Base-by-base conservation (phyloP, 2,113 vertebrate genomes). In the Myrmecobius fasciatus region DNA sequence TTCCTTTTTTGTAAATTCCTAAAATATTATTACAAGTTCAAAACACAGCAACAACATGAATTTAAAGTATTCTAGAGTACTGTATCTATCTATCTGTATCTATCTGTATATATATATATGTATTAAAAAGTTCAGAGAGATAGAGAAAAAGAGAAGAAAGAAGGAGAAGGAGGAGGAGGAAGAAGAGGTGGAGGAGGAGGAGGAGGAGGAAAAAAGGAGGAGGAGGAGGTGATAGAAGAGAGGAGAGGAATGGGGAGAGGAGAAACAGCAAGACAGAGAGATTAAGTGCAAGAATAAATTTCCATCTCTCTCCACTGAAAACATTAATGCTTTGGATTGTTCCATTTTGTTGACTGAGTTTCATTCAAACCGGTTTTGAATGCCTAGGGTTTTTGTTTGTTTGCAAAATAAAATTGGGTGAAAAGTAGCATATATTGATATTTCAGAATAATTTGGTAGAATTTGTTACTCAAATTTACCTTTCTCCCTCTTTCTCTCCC, bases 371-470 rank as follows among this genome's bases (percentile, higher is more conserved):
- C 22, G 91, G 47, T 93, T 95, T 93, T 47, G 4, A 95, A 5
- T 75, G 56, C 89, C 93, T 95, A 46, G 20, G 10, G 56, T 60
- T 60, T 49, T 49, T 49, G 75, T 92, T 20, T 9, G 52, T 24
- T 52, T 92, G 36, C 43, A 8, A 10, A 51, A 31, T n/a, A 92
- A 52, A 26, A 75, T n/a, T 20, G 7, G 91, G 1, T 52, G 93
- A 94, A 92, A 2, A 92, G 17, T 92, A 91, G 8, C 22, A 83
- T 11, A 22, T 93, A n/a, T 52, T 90, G 7, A 93, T 91, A 89
- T 92, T 95, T 94, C 36, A 25, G 92, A 56, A 94, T 53, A 93
- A 4, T 25, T 96, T 54, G 51, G 28, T 93, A 91, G 28, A 92
- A 88, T 94, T n/a, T 96, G 92, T 46, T 54, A 93, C 48, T 48